Evolutionary conservation across 2,113 vertebrate species (phyloP), one percentile per base, ranked within the genome.

Genomic region (Sander vitreus): DNA sequence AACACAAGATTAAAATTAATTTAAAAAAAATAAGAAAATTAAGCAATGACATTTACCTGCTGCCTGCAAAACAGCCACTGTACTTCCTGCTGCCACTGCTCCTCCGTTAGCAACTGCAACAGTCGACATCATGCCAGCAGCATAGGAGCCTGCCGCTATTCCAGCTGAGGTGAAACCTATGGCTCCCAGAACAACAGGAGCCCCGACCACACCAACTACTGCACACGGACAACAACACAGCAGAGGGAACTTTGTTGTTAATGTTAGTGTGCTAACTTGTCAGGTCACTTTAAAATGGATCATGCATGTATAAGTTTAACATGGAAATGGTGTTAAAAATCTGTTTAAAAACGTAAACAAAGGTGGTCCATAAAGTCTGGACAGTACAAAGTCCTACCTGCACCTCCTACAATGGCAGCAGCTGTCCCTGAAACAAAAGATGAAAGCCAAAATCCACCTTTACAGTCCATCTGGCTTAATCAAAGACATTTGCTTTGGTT

Each of bases 141-240:
- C 93, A 0, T 4, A 0, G 23, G 93, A 92, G 1, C 91, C 67
- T 1, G 65, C 90, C 1, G 87, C 36, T 15, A 94, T 87, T 1
- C 93, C 93, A 3, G 14, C 79, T n/a, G 92, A 71, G 15, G 86
- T 90, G 80, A 94, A 94, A 0, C 92, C 93, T 0, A 59, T 0
- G 0, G 15, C 76, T 0, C 76, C 79, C 14, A 94, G 36, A 12
- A 3, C 50, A 13, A 81, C 0, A 2, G 92, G 92, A 15, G 72
- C 89, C 18, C n/a, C 1, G 0, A 1, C 45, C 39, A 10, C 39
- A 11, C 7, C 2, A 43, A 11, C 39, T 11, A 43, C 39, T 43
- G 39, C 39, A 43, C 39, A 43, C 1, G 39, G 39, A 43, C 39
- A 43, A 36, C 39, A 43, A 43, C 39, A 43, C 39, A 43, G 39